Evolutionary conservation across 2,113 vertebrate genomes (phyloP).

Genomic region (Patagioenas fasciata): DNA sequence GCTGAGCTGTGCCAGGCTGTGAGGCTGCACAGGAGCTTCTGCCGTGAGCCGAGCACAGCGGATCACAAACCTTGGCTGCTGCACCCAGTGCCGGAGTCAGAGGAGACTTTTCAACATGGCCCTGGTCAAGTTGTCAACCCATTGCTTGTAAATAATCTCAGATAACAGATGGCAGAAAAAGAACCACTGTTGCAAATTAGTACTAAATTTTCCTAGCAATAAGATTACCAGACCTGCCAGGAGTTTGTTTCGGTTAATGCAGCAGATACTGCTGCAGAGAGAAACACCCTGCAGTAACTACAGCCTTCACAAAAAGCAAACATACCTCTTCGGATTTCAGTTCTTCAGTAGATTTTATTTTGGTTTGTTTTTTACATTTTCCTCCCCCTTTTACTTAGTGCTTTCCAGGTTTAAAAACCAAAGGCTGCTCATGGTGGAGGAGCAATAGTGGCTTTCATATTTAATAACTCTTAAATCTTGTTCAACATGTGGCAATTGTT

Average conservation of each 20-base stretch:
- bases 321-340: background rate
- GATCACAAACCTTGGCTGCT: fast-evolving
- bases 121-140: background rate
- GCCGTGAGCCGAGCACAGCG: fast-evolving
- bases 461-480: slow-evolving; percentile 78
- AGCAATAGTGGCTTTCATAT: slow-evolving; percentile 69
- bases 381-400: background rate
- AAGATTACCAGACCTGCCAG: background rate
- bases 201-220: background rate
- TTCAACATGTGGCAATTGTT: slow-evolving; percentile 82
- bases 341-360: background rate
- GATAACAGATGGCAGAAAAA: background rate
- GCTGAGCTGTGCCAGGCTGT: background rate
- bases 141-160: background rate
- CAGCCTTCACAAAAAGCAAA: background rate
- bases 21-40: background rate
- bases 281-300: background rate
- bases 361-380: background rate
- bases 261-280: background rate
- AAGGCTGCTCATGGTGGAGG: slow-evolving; percentile 40
- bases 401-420: slow-evolving; percentile 70
- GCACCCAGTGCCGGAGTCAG: background rate
- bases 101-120: background rate
- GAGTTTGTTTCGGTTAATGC: background rate
- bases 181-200: fast-evolving